Evolutionary conservation across 2,888 invertebrate species (phyloP).

Genomic region (Mamestra brassicae): DNA sequence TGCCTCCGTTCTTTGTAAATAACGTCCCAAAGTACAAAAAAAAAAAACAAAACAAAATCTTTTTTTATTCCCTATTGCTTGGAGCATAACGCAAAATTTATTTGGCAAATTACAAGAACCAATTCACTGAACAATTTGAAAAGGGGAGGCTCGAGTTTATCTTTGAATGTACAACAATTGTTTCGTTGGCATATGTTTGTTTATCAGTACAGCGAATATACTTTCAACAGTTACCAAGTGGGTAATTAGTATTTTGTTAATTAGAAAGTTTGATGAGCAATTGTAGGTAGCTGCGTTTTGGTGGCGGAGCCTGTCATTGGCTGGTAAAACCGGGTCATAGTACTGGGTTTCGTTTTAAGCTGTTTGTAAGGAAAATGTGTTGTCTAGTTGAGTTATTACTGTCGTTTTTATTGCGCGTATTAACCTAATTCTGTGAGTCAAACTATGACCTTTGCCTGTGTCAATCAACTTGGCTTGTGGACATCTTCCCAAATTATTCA

Average conservation of each 20-base stretch:
- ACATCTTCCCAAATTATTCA: not conserved
- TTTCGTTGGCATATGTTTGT: slow-evolving; percentile 45
- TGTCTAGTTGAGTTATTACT: not conserved
- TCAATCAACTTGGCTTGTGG: slow-evolving; percentile 10
- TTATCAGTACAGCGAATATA: slow-evolving; percentile 45
- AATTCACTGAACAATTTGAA: slow-evolving; percentile 66
- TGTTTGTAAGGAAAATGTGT: slow-evolving; percentile 15
- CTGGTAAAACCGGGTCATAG: slow-evolving; percentile 5
- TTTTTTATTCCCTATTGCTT: slow-evolving; percentile 48
- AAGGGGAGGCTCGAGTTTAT: slow-evolving; percentile 49
- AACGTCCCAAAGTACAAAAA: slow-evolving; percentile 49
- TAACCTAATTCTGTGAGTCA: slow-evolving; percentile 9
- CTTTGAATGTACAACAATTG: slow-evolving; percentile 54
- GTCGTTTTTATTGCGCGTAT: not conserved
- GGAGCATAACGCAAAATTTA: slow-evolving; percentile 64
- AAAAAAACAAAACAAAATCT: slow-evolving; percentile 62
- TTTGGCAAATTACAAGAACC: slow-evolving; percentile 70
- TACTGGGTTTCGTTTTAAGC: not conserved
- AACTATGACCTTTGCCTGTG: slow-evolving; percentile 2
- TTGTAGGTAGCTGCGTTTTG: slow-evolving; percentile 7
- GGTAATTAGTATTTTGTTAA: slow-evolving; percentile 32
- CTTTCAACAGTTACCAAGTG: slow-evolving; percentile 29
- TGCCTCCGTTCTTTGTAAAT: slow-evolving; percentile 34
- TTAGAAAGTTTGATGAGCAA: slow-evolving; percentile 40
- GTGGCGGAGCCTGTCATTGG: slow-evolving; percentile 3